Conservation (phyloP, 2,113 vertebrate species). For the Hemiscyllium ocellatum region DNA sequence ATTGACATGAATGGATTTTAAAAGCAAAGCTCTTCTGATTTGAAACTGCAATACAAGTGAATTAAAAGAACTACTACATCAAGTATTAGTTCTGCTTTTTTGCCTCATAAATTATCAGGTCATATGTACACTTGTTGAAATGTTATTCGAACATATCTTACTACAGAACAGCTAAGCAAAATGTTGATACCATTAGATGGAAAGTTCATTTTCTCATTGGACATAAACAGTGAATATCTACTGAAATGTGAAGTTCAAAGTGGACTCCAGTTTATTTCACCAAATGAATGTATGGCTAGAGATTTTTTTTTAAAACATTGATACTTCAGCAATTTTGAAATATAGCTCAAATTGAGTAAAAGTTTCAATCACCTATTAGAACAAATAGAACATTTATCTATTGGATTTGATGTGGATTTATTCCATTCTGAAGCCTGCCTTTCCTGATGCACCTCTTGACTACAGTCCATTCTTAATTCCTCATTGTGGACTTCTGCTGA, state of each 20-base stretch:
- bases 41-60: neutral
- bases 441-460: neutral
- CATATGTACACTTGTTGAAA: neutral
- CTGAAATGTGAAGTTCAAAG: neutral
- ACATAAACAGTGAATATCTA: neutral
- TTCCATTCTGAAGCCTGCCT: neutral
- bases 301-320: neutral
- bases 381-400: conserved; percentile 4
- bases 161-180: neutral
- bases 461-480: neutral
- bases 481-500: neutral
- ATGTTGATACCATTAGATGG: neutral
- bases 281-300: neutral
- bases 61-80: neutral
- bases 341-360: neutral
- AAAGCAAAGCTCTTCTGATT: neutral
- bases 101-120: neutral
- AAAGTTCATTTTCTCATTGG: neutral
- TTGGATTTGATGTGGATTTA: neutral
- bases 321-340: neutral
- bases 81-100: neutral
- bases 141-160: neutral
- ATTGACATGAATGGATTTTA: neutral
- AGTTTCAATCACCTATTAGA: neutral
- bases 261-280: neutral